Conservation (phyloP, 92 coral and sea anemone genomes). For the Paramuricea clavata region DNA sequence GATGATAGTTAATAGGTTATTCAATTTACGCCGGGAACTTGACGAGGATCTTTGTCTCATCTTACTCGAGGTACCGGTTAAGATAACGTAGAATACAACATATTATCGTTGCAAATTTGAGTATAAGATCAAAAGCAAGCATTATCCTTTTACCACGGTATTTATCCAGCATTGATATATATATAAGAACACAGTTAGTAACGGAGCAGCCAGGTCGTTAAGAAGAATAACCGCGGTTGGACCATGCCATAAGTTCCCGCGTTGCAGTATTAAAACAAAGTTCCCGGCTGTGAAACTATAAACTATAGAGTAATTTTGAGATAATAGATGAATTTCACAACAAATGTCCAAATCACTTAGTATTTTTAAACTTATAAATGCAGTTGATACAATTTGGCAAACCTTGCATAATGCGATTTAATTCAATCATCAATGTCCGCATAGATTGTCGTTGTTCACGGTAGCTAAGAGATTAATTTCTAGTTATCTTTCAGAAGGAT, state of each 20-base stretch:
- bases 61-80: background rate
- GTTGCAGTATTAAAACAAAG: background rate
- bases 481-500: background rate
- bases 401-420: constrained; percentile 21
- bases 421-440: background rate
- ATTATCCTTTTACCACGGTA: background rate
- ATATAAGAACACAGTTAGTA: background rate
- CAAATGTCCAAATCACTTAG: constrained; percentile 23
- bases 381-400: constrained; percentile 18
- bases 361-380: constrained; percentile 1
- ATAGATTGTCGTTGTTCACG: background rate
- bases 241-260: background rate
- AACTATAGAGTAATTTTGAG: constrained; percentile 3
- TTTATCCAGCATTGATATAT: background rate
- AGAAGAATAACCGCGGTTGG: background rate
- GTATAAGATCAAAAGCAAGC: background rate
- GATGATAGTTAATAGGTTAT: background rate
- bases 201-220: background rate
- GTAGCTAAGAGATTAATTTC: background rate
- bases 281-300: background rate
- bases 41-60: background rate
- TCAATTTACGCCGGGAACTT: no score
- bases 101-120: background rate
- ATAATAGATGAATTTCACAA: background rate
- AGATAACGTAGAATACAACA: background rate